Evolutionary conservation across 2,797 vertebrate species (phyloP).

Genomic region (Sebastes steindachneri): DNA sequence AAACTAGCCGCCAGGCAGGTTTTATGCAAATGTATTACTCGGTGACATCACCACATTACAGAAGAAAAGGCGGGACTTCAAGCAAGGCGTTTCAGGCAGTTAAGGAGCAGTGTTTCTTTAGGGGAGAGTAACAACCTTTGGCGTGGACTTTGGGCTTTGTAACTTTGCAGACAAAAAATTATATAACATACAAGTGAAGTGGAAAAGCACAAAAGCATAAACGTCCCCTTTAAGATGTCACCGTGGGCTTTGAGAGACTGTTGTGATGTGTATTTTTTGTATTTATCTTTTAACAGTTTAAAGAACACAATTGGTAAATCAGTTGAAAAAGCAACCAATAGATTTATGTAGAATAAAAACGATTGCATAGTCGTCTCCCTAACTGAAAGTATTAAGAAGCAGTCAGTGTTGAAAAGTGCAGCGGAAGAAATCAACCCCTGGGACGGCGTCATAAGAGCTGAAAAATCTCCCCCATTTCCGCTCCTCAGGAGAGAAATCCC

Average conservation of each 20-base stretch:
- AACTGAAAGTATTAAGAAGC: neutral
- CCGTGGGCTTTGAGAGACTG: neutral
- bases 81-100: too few species aligned
- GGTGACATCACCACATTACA: too few species aligned
- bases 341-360: neutral
- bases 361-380: neutral
- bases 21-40: too few species aligned
- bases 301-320: neutral
- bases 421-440: conserved; percentile 14
- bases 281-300: neutral
- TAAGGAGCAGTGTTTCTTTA: too few species aligned
- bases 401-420: conserved; percentile 6
- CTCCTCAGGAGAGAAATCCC: conserved; percentile 47
- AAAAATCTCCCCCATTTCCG: conserved; percentile 39
- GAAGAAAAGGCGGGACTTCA: too few species aligned
- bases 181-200: too few species aligned
- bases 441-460: conserved; percentile 41
- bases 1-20: too few species aligned
- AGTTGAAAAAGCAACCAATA: neutral
- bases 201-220: neutral
- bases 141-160: too few species aligned
- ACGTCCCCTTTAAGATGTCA: neutral
- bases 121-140: too few species aligned
- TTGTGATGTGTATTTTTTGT: too few species aligned
- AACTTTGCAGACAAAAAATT: too few species aligned